Percentiles rank a stretch among this genome's conserved stretches.
Conservation (phyloP, 2,888 invertebrate species). For the Hirtodrosophila alboralis region DNA sequence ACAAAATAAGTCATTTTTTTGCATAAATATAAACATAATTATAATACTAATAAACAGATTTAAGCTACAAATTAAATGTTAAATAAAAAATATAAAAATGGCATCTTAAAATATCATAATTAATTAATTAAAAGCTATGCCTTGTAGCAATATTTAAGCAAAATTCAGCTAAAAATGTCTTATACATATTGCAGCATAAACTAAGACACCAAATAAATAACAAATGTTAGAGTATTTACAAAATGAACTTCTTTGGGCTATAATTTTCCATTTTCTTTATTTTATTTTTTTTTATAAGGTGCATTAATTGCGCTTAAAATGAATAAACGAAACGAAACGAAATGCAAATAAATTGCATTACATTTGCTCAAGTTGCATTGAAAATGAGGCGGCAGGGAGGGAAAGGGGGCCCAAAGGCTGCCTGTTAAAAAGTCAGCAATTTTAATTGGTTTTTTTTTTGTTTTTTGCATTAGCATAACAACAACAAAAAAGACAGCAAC, state of each 20-base stretch:
- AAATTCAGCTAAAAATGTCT: too few relatives aligned
- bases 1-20: too few relatives aligned
- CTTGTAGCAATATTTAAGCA: too few relatives aligned
- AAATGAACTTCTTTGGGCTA: slow-evolving; percentile 3
- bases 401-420: slow-evolving; percentile 19
- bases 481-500: slow-evolving; percentile 28
- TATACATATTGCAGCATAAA: too few relatives aligned
- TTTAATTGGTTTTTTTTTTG: slow-evolving; percentile 65
- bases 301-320: slow-evolving; percentile 64
- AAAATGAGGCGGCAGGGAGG: too few relatives aligned
- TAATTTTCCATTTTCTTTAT: slow-evolving; percentile 9
- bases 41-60: too few relatives aligned
- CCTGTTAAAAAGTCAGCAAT: slow-evolving; percentile 50
- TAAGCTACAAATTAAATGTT: too few relatives aligned
- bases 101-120: too few relatives aligned
- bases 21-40: too few relatives aligned
- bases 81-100: too few relatives aligned
- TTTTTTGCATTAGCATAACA: slow-evolving; percentile 63
- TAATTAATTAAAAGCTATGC: too few relatives aligned
- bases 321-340: slow-evolving; percentile 28
- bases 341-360: slow-evolving; percentile 67
- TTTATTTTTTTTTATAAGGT: slow-evolving; percentile 39
- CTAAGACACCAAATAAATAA: not conserved
- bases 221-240: slow-evolving; percentile 6
- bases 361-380: slow-evolving; percentile 48